Evolutionary conservation across 2,797 vertebrate species (phyloP).

Genomic region (Ptychobarbus kaznakovi): DNA sequence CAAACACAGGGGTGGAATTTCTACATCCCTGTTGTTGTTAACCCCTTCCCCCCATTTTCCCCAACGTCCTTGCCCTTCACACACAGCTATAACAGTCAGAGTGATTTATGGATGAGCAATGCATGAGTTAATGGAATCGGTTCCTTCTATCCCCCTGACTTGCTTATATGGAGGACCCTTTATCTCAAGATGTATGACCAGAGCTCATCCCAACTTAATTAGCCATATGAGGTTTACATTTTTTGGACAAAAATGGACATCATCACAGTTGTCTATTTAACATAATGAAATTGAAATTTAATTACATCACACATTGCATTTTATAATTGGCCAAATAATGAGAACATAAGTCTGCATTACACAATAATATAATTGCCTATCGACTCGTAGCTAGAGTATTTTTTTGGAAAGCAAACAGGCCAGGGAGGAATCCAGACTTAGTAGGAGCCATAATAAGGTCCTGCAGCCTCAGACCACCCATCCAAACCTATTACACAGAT

Average conservation of each 20-base stretch:
- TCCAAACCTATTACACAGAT: constrained; percentile 55
- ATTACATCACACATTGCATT: constrained; percentile 33
- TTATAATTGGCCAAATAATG: not conserved
- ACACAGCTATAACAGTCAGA: constrained; percentile 61
- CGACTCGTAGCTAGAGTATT: not conserved
- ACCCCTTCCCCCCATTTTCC: constrained; percentile 37
- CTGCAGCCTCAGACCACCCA: constrained; percentile 16
- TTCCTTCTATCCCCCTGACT: constrained; percentile 65
- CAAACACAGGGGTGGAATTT: constrained; percentile 30
- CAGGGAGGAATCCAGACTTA: constrained; percentile 15
- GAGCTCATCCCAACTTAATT: constrained; percentile 39
- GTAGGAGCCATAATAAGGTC: constrained; percentile 6
- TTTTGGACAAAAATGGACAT: constrained; percentile 25
- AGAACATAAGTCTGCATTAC: not conserved
- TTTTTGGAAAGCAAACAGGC: not conserved
- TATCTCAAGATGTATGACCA: constrained; percentile 49
- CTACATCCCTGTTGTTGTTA: constrained; percentile 37
- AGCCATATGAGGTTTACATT: constrained; percentile 33
- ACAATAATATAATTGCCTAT: not conserved
- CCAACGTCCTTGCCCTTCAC: constrained; percentile 38
- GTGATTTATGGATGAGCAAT: constrained; percentile 76
- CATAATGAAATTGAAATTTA: not conserved
- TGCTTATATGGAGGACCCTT: constrained; percentile 68
- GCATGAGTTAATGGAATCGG: constrained; percentile 74
- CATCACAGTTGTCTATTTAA: constrained; percentile 30